Evolutionary conservation across 2,797 vertebrate species (phyloP), one percentile per base, ranked within the genome.

Genomic region (Sylvilagus floridanus): DNA sequence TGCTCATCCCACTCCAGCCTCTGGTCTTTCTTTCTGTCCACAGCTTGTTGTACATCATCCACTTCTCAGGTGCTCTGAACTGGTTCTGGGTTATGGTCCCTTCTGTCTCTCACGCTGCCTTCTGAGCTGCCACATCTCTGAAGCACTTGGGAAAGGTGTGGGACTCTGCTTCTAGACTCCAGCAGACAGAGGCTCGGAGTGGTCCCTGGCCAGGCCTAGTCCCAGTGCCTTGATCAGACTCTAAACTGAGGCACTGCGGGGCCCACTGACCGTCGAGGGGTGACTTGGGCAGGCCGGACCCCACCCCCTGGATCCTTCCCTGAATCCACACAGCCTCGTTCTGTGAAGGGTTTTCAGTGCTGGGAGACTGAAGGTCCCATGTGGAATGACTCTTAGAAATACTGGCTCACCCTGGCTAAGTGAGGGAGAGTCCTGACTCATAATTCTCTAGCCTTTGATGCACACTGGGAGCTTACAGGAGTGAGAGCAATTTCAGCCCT

Each of bases 311-410:
- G 82, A 76, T 8, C 69, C 90, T 85, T 78, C 52, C 22, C 52
- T 22, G 60, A 75, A 57, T 77, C 92, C 68, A 63, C 47, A 85
- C 68, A 84, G 14, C 63, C 30, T 26, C 42, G 32, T n/a, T 66
- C 54, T 73, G 54, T 26, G 68, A 47, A 50, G 30, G 32, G 75
- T 35, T 78, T n/a, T 77, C 76, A 69, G 42, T 68, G n/a, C 62
- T 85, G 28, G 30, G 63, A 85, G 71, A 68, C 5, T 37, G 32
- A 77, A 69, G 60, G 1, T 19, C 82, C 52, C 30, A 30, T 68
- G 32, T 28, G 57, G 73, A 85, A 73, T 66, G 79, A 78, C 84
- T 78, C 60, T 65, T 50, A 32, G n/a, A 90, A 93, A 91, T 65
- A 13, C 22, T 21, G 7, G 28, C 60, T 93, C 35, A 54, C 68